These are phyloP conservation scores for Stegodyphus mimosarum DNA, from an alignment of 1,140 invertebrate species.

Conservation along the genomic window DNA sequence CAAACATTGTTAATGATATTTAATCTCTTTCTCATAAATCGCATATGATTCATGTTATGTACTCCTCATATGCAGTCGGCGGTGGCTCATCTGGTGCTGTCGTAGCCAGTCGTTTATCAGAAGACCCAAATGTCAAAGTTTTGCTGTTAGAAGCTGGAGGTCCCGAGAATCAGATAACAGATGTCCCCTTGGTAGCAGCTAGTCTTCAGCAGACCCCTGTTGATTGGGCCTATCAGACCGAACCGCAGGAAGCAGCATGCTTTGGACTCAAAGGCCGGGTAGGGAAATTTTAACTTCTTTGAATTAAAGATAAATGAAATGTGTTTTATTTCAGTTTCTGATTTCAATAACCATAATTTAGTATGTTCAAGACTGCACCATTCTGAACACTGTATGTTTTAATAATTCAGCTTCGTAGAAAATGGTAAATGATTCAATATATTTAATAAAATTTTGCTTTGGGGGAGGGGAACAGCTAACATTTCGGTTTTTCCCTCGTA, in stretches of 20 bases:
- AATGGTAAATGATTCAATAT: too few relatives aligned
- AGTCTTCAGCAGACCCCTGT: constrained; percentile 84
- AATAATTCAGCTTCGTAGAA: too few relatives aligned
- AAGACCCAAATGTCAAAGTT: constrained; percentile 73
- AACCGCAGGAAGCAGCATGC: constrained; percentile 85
- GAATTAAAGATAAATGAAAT: too few relatives aligned
- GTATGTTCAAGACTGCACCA: background rate
- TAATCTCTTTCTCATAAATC: background rate
- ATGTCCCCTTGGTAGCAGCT: constrained; percentile 86
- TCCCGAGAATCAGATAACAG: constrained; percentile 89
- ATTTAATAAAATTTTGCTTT: too few relatives aligned
- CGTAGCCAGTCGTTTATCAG: constrained; percentile 90
- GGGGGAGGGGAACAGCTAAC: too few relatives aligned
- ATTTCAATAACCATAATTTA: background rate
- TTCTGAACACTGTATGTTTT: too few relatives aligned
- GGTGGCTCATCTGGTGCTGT: constrained; percentile 94
- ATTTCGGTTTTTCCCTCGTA: too few relatives aligned
- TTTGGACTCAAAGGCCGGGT: constrained; percentile 79
- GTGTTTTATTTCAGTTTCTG: background rate
- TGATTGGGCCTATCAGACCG: constrained; percentile 88
- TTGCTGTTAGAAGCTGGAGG: constrained; percentile 90
- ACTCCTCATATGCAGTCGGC: constrained; percentile 77
- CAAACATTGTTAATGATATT: too few relatives aligned
- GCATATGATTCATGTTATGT: background rate
- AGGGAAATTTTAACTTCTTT: constrained; percentile 10